Percentiles rank a stretch among this genome's conserved stretches.
Evolutionary conservation across 2,888 invertebrate genomes (phyloP).

Genomic region (Nomada fucata): DNA sequence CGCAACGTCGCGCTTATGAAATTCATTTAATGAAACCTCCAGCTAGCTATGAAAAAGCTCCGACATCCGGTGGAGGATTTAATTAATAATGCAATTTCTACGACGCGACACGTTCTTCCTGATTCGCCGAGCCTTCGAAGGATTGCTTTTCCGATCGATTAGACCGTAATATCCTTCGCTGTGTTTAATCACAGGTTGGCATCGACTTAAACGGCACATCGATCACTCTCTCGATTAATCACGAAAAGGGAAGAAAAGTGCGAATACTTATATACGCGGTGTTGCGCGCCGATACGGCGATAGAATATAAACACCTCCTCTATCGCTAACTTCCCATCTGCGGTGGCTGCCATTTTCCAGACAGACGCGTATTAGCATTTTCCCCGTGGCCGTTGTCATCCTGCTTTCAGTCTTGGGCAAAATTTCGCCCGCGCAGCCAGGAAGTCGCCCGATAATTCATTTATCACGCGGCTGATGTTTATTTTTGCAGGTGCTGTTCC

Average conservation of each 20-base stretch:
- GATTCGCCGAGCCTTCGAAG: slow-evolving; percentile 9
- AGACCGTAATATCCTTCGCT: slow-evolving; percentile 15
- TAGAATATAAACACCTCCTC: background rate
- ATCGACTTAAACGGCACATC: slow-evolving; percentile 25
- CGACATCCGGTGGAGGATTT: slow-evolving; percentile 8
- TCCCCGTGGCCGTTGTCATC: slow-evolving; percentile 37
- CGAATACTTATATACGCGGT: too few relatives aligned
- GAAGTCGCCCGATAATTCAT: slow-evolving; percentile 72
- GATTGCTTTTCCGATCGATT: slow-evolving; percentile 38
- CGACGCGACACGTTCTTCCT: slow-evolving; percentile 20
- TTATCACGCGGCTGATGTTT: slow-evolving; percentile 69
- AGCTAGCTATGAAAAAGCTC: background rate
- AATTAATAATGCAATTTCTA: slow-evolving; percentile 48
- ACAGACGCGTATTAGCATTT: slow-evolving; percentile 19
- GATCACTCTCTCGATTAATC: slow-evolving; percentile 45
- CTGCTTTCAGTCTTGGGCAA: slow-evolving; percentile 43
- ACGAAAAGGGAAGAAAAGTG: slow-evolving; percentile 18
- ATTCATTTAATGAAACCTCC: background rate
- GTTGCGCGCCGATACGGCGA: background rate
- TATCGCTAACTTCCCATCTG: slow-evolving; percentile 7
- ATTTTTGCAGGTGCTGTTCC: slow-evolving; percentile 69
- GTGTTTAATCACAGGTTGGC: slow-evolving; percentile 30
- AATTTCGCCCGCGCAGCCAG: slow-evolving; percentile 61
- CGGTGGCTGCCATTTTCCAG: slow-evolving; percentile 36
- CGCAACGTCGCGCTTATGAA: background rate